Conservation (phyloP, 2,888 invertebrate genomes). For the Mythimna impura region DNA sequence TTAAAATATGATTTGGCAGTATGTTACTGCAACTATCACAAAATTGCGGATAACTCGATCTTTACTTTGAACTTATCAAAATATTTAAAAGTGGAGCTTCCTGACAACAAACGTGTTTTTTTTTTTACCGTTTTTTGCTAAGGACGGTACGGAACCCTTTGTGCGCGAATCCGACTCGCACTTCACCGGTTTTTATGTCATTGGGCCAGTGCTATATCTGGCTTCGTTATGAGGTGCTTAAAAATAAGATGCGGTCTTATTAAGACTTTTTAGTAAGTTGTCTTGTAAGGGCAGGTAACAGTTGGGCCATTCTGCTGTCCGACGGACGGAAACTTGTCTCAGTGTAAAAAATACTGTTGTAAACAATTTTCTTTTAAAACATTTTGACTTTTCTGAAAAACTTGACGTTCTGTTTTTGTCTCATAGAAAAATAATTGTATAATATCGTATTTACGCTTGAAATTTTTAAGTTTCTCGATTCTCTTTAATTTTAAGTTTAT, state of each 20-base stretch:
- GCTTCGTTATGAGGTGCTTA: conserved; percentile 51
- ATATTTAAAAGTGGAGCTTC: too few species aligned
- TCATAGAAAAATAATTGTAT: too few species aligned
- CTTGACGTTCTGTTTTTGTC: background rate
- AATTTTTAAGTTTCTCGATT: too few species aligned
- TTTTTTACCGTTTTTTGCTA: too few species aligned
- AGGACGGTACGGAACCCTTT: background rate
- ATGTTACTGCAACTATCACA: too few species aligned
- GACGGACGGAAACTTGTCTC: background rate
- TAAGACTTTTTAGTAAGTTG: conserved; percentile 37
- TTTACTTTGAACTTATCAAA: too few species aligned
- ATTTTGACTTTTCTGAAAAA: background rate
- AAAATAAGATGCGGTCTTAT: conserved; percentile 51
- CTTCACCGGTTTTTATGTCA: conserved; percentile 8
- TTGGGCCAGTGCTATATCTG: conserved; percentile 7
- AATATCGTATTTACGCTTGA: too few species aligned
- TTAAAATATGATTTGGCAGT: too few species aligned
- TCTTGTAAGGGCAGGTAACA: conserved; percentile 8
- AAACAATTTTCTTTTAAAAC: background rate
- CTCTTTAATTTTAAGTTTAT: too few species aligned
- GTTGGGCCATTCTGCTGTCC: conserved; percentile 6
- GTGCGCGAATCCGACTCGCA: background rate
- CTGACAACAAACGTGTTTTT: too few species aligned
- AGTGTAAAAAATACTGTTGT: background rate
- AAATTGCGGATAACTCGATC: too few species aligned